phyloP scores from a whole-genome alignment of 2,888 invertebrate species.

The Sphinx pinastri region DNA sequence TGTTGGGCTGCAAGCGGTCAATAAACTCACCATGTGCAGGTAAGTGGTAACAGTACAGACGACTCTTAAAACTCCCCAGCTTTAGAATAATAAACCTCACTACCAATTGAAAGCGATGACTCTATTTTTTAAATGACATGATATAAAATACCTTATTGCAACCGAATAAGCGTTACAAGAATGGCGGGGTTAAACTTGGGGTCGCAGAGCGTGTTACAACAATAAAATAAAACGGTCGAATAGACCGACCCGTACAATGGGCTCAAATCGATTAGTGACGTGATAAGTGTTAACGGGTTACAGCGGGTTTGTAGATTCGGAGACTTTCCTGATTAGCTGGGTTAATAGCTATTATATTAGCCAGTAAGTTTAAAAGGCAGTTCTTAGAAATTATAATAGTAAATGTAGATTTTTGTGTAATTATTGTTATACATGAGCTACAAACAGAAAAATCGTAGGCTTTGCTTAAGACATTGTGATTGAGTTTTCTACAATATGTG shows the following conservation, averaged over 20 bases:
- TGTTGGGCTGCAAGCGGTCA: background rate
- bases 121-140: slow-evolving; percentile 40
- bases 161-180: slow-evolving; percentile 36
- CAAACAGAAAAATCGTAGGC: no score
- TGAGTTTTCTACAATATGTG: no score
- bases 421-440: no score
- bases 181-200: slow-evolving; percentile 50
- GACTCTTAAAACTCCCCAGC: slow-evolving; percentile 4
- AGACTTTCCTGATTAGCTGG: background rate
- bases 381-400: no score
- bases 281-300: slow-evolving; percentile 60
- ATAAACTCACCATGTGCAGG: slow-evolving; percentile 5
- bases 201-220: slow-evolving; percentile 69
- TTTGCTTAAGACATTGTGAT: no score
- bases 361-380: no score
- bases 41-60: background rate
- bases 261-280: slow-evolving; percentile 79
- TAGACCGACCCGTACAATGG: slow-evolving; percentile 66
- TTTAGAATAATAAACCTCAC: slow-evolving; percentile 19
- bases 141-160: slow-evolving; percentile 34
- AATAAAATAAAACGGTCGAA: slow-evolving; percentile 80
- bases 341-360: no score
- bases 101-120: slow-evolving; percentile 68
- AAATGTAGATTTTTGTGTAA: no score
- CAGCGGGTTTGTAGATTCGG: slow-evolving; percentile 13